Percentiles rank a stretch among this genome's conserved stretches.
Evolutionary conservation across 1,140 invertebrate species (phyloP).

Genomic region (Holcopasites calliopsidis): DNA sequence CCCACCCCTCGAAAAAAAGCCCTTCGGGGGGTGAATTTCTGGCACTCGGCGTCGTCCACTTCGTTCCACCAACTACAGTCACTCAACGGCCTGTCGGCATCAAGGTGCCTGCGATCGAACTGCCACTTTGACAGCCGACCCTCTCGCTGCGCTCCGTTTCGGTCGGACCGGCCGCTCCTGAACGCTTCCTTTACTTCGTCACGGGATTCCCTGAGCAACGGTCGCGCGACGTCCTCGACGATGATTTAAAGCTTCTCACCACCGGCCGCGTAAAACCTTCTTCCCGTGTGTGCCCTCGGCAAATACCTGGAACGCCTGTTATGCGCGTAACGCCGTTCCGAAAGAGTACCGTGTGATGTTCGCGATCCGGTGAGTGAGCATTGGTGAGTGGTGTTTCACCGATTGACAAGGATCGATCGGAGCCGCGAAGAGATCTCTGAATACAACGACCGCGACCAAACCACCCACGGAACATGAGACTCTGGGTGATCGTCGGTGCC

Average conservation of each 20-base stretch:
- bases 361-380: slow-evolving; percentile 42
- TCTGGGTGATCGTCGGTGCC: slow-evolving; percentile 71
- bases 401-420: not conserved
- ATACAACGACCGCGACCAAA: not conserved
- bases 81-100: slow-evolving; percentile 48
- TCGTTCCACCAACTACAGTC: slow-evolving; percentile 52
- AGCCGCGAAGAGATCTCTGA: not conserved
- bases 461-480: slow-evolving; percentile 66
- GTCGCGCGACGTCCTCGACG: slow-evolving; percentile 8
- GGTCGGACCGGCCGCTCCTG: not conserved
- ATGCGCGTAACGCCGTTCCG: not conserved
- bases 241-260: slow-evolving; percentile 18
- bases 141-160: not conserved
- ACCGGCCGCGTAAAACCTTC: not conserved
- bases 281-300: not conserved
- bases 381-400: slow-evolving; percentile 46
- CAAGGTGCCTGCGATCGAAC: slow-evolving; percentile 19
- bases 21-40: slow-evolving; percentile 62
- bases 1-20: slow-evolving; percentile 60
- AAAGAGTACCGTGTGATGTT: slow-evolving; percentile 46
- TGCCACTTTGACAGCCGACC: slow-evolving; percentile 13
- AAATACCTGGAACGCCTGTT: not conserved
- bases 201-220: not conserved
- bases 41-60: slow-evolving; percentile 10
- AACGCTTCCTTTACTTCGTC: not conserved